These are phyloP conservation scores for Hyles euphorbiae DNA, from an alignment of 1,140 invertebrate genomes.

Conservation along the genomic window DNA sequence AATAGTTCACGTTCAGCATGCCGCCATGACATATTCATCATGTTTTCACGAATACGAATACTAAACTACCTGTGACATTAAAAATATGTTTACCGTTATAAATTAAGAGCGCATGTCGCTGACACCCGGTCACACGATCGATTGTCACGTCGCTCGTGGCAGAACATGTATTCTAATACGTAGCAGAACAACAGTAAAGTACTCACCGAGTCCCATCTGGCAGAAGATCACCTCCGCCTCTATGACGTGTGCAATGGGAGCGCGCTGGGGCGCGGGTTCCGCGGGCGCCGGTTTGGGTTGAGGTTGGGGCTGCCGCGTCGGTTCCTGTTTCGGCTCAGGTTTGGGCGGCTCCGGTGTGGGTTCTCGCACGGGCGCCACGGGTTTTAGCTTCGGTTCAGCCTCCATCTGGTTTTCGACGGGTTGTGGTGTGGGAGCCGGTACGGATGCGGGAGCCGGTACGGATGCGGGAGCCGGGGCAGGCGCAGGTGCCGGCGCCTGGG, in stretches of 20 bases:
- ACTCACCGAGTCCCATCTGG: constrained; percentile 81
- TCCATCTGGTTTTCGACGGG: constrained; percentile 15
- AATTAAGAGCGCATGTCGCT: too few relatives aligned
- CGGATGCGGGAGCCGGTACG: constrained; percentile 20
- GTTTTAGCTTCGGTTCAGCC: constrained; percentile 23
- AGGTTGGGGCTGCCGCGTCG: constrained; percentile 41
- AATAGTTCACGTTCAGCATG: background rate
- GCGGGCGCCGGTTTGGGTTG: constrained; percentile 35
- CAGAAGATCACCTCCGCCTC: constrained; percentile 81
- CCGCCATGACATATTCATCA: background rate
- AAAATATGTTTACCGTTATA: too few relatives aligned
- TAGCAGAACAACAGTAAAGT: background rate
- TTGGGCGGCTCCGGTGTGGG: constrained; percentile 16
- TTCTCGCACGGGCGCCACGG: constrained; percentile 27
- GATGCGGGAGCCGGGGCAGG: constrained; percentile 13
- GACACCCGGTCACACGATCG: background rate
- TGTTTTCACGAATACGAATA: too few relatives aligned
- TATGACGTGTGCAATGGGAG: constrained; percentile 71
- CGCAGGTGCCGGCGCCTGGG: constrained; percentile 16
- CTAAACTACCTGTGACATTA: too few relatives aligned
- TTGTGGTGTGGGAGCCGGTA: constrained; percentile 18
- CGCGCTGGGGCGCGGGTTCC: constrained; percentile 32
- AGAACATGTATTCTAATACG: too few relatives aligned
- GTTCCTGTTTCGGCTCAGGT: constrained; percentile 56
- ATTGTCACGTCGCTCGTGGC: background rate